Evolutionary conservation across 2,113 vertebrate species (phyloP), one percentile per base, ranked within the genome.

Genomic region (Rhipidura dahli): DNA sequence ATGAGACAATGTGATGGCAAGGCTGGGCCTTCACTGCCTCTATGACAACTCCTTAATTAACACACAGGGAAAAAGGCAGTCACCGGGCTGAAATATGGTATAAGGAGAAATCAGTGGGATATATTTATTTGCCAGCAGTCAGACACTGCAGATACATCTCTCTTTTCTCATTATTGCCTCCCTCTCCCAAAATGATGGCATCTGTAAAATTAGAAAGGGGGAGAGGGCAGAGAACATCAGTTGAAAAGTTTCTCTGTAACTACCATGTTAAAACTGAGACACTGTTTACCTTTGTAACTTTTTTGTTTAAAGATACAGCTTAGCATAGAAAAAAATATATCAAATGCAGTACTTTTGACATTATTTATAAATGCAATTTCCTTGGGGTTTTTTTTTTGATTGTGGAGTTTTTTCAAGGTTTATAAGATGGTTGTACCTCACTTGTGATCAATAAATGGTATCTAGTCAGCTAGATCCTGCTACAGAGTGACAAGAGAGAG

Each of bases 1-100:
- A 1, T 19, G 42, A 82, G 15, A 2, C 1, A 50, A 47, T 11
- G n/a, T 5, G 12, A 35, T 0, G 0, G 40, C 44, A 35, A 90
- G 15, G 56, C 49, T 63, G 50, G 37, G 69, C n/a, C 60, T 64
- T 54, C 24, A 8, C n/a, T 63, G 47, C 33, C 31, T 49, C 11
- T 44, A 6, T 7, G 65, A 42, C 7, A 83, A 20, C 24, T 44
- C 47, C 35, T 35, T 1, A 76, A 57, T 40, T 42, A 65, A 56
- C 24, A 30, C 13, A 21, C 18, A 60, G 30, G 3, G n/a, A 59
- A 77, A 76, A 80, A 49, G 27, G 33, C 53, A 44, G 26, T 49
- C 24, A 72, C 24, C 59, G 47, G 33, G 54, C 24, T 89, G 50
- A 83, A 77, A 65, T 44, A 77, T 3, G 8, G n/a, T 31, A 28